phyloP scores from a whole-genome alignment of 1,140 invertebrate genomes.

The Brachionus plicatilis region DNA sequence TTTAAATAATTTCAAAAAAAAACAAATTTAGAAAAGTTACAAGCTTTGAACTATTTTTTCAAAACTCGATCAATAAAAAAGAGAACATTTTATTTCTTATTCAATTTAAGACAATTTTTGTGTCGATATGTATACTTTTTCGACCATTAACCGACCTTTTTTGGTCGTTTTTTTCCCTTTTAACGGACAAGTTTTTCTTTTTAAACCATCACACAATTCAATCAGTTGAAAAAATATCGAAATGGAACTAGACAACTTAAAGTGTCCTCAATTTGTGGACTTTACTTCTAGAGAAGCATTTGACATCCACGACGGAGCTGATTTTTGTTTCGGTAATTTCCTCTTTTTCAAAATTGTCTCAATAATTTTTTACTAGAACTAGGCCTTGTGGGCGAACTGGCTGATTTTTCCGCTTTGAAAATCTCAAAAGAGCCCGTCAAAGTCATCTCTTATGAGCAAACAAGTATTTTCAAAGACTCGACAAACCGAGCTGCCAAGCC shows the following conservation, averaged over 20 bases:
- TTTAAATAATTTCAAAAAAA: too few species aligned
- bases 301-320: slow-evolving; percentile 44
- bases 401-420: neutral
- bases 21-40: too few species aligned
- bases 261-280: slow-evolving; percentile 50
- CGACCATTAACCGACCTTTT: neutral
- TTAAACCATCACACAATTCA: neutral
- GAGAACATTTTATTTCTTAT: too few species aligned
- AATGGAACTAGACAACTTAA: slow-evolving; percentile 44
- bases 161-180: neutral
- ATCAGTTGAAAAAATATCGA: neutral
- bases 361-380: neutral
- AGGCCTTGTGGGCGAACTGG: neutral
- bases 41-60: too few species aligned
- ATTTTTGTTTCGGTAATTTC: slow-evolving; percentile 48
- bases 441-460: neutral
- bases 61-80: too few species aligned
- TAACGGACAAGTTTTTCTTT: neutral
- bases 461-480: neutral
- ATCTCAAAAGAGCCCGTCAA: neutral
- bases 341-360: neutral
- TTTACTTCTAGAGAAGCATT: slow-evolving; percentile 43
- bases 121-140: neutral
- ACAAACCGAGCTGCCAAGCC: neutral
- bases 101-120: neutral